These are phyloP conservation scores for Phylloscopus trochiloides DNA, from an alignment of 2,113 vertebrate species.

Conservation along the genomic window DNA sequence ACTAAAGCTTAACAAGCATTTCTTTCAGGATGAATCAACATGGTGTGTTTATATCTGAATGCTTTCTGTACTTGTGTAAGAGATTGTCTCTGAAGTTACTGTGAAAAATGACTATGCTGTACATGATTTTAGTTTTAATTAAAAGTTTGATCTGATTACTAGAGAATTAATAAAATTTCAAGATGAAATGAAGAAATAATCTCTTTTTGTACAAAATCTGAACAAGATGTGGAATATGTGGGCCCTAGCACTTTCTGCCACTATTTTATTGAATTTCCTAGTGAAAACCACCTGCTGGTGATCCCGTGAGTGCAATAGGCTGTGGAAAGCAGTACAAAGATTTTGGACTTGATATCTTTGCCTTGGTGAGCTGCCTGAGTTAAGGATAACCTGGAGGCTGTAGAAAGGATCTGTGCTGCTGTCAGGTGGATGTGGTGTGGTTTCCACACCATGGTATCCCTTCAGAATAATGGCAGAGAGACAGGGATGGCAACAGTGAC, in stretches of 20 bases:
- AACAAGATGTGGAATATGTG: background rate
- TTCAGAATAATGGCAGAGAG: background rate
- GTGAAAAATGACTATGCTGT: background rate
- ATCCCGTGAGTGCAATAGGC: fast-evolving
- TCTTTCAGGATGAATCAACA: background rate
- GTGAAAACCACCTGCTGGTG: background rate
- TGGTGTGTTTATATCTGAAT: background rate
- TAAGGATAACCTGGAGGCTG: background rate
- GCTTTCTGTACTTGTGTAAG: background rate
- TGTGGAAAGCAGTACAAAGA: background rate
- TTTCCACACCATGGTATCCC: background rate
- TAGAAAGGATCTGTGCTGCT: background rate
- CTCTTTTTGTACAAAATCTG: background rate
- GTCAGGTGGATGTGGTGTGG: background rate
- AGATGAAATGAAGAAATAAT: background rate
- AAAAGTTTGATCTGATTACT: background rate
- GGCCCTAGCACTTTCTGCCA: background rate
- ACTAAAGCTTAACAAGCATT: no score
- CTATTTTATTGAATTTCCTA: background rate
- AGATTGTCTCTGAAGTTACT: background rate
- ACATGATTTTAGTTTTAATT: background rate
- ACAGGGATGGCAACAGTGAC: background rate
- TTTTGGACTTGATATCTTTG: background rate
- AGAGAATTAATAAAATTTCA: background rate
- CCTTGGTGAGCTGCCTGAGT: background rate